Evolutionary conservation across 2,888 invertebrate genomes (phyloP), one percentile per base, ranked within the genome.

Genomic region (Rotaria sp.): DNA sequence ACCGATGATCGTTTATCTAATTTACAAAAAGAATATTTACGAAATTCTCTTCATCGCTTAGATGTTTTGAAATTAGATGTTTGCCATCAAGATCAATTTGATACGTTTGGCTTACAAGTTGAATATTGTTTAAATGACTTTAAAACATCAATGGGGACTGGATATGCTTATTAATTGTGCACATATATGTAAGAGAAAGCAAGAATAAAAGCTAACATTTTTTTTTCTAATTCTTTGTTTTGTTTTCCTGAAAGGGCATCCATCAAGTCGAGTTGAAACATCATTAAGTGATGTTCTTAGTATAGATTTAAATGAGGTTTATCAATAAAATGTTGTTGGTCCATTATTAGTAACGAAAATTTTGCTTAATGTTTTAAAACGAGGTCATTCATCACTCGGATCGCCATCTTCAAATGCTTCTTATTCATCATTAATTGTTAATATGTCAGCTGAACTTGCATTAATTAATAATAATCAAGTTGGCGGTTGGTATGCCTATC

Each of bases 401-500:
- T 50, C 55, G 18, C 87, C 88, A 80, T 45, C 87, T 0, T 8
- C 87, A 15, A 88, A 88, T 30, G 84, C 75, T 26, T 85, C 87
- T 30, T 89, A 89, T 86, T 57, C 87, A 10, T 88, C 88, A 38
- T 87, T 89, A 21, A 87, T 90, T 24, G 89, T 89, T 30, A 90
- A 90, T 86, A 89, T 90, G 87, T 89, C 89, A 7, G 90, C 89
- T 57, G 89, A 89, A 88, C 89, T 89, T 35, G 89, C 89, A 4
- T 89, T 89, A 26, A 89, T 89, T 38, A 88, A 89, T 24, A 89
- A 89, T 80, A 89, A 89, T 87, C 88, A 89, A 52, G 88, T 89
- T 15, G 90, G 89, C n/a, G 90, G 90, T 48, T 90, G 89, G 89
- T 89, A 89, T 87, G 89, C 89, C 84, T 89, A 90, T 86, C 87